These are phyloP conservation scores for Sebastes nivosus DNA, from an alignment of 2,797 vertebrate genomes.

Conservation along the genomic window DNA sequence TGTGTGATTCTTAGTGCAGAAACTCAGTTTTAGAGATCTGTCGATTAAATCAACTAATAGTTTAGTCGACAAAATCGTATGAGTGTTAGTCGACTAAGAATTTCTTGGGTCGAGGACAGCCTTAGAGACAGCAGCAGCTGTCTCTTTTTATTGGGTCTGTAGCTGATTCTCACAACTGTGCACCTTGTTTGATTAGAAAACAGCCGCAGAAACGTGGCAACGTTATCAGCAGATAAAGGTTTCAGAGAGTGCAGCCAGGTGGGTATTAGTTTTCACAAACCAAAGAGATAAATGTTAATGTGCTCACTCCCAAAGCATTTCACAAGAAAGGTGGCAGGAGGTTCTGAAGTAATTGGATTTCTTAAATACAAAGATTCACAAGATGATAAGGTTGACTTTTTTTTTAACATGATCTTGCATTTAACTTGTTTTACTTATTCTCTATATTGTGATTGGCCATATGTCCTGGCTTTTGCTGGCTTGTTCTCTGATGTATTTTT, in stretches of 20 bases:
- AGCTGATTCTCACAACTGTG: slow-evolving; percentile 1
- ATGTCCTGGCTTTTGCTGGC: background rate
- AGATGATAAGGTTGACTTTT: background rate
- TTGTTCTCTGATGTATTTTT: background rate
- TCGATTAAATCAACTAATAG: background rate
- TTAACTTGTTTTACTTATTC: background rate
- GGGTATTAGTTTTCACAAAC: background rate
- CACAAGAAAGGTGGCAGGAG: slow-evolving; percentile 1
- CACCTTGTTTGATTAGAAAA: slow-evolving; percentile 28
- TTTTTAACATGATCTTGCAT: background rate
- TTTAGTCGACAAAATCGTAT: background rate
- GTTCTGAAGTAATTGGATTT: background rate
- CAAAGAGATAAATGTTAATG: slow-evolving; percentile 2
- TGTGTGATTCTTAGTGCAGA: background rate
- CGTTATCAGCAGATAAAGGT: slow-evolving; percentile 23
- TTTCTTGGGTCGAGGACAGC: background rate
- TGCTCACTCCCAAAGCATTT: slow-evolving; percentile 26
- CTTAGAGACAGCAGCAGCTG: background rate
- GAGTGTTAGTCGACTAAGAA: background rate
- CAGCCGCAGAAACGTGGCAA: slow-evolving; percentile 16
- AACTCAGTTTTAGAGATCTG: background rate
- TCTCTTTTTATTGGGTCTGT: background rate
- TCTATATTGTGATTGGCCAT: background rate
- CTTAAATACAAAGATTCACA: background rate
- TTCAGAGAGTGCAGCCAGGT: background rate